These are phyloP conservation scores for Egretta garzetta DNA, from an alignment of 2,113 vertebrate genomes.

Conservation along the genomic window DNA sequence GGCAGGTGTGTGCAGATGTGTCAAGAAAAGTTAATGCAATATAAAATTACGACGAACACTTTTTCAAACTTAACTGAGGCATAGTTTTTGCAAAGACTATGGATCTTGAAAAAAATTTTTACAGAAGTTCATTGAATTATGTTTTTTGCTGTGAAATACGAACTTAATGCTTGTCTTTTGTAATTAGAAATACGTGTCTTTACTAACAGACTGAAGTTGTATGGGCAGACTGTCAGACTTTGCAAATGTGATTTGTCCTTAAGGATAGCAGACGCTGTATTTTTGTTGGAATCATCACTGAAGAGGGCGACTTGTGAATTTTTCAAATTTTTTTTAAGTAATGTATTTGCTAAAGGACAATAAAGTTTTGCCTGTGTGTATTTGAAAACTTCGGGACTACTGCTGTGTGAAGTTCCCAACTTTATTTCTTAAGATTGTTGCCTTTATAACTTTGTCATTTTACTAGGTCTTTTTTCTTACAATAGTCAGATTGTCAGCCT, in stretches of 20 bases:
- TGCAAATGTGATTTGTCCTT: background rate
- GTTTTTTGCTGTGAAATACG: background rate
- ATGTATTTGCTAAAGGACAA: constrained; percentile 33
- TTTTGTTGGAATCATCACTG: background rate
- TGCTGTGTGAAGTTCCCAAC: background rate
- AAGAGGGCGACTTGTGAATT: background rate
- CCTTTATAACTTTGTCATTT: background rate
- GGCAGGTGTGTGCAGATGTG: background rate
- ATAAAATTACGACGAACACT: background rate
- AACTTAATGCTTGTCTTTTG: background rate
- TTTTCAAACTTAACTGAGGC: background rate
- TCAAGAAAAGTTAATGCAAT: background rate
- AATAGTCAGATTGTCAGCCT: background rate
- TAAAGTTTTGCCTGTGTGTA: constrained; percentile 40
- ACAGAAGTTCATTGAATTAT: background rate
- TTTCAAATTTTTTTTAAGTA: background rate
- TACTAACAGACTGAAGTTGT: background rate
- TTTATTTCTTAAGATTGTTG: background rate
- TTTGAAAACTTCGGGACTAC: background rate
- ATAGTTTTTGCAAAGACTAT: background rate
- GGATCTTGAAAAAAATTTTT: background rate
- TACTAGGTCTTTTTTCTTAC: background rate
- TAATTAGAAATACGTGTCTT: background rate
- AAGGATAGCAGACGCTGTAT: background rate
- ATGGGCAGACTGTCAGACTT: background rate